Conservation (phyloP, 1,140 invertebrate species). For the Aphis craccivora region DNA sequence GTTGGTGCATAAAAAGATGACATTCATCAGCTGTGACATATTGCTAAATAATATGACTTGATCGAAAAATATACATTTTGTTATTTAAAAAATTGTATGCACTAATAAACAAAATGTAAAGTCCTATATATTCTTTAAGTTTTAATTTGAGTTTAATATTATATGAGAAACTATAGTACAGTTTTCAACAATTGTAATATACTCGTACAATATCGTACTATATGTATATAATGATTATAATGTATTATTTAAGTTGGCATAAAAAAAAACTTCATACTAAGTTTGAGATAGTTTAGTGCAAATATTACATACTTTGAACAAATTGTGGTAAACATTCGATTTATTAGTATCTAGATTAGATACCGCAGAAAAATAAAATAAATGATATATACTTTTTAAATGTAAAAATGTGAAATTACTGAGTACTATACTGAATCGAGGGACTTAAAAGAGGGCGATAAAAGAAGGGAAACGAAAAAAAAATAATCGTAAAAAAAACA, state of each 20-base stretch:
- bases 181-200: background rate
- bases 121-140: no score
- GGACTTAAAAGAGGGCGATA: conserved; percentile 27
- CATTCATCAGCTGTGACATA: background rate
- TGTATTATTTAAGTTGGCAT: background rate
- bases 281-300: conserved; percentile 16
- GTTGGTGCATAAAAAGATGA: background rate
- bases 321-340: conserved; percentile 36
- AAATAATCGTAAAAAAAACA: conserved; percentile 51
- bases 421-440: background rate
- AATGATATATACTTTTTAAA: conserved; percentile 10
- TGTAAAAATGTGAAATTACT: conserved; percentile 34
- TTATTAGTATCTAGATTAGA: conserved; percentile 54
- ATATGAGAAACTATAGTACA: background rate
- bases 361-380: conserved; percentile 21
- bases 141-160: background rate
- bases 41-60: background rate
- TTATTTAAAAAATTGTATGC: background rate
- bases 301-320: conserved; percentile 22
- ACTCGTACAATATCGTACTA: background rate
- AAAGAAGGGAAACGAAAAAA: background rate
- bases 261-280: background rate
- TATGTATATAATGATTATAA: no score
- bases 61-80: background rate
- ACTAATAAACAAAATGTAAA: background rate